Conservation (phyloP, 30 jellyfish, hydroid and myxozoan species). For the Rhopilema esculentum region DNA sequence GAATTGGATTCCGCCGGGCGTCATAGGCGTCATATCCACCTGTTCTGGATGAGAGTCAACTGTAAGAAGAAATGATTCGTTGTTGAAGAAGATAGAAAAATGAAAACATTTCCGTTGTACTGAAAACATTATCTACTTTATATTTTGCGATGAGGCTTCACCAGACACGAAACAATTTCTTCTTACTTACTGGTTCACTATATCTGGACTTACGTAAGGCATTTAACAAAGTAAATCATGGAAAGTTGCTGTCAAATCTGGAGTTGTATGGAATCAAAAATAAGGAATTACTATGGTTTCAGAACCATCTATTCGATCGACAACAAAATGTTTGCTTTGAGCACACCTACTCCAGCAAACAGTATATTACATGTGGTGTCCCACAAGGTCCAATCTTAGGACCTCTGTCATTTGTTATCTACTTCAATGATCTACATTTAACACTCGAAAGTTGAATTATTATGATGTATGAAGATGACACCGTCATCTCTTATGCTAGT, state of each 20-base stretch:
- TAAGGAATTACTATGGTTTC: conserved; percentile 35
- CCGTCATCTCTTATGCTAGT: conserved; percentile 17
- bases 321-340: conserved; percentile 36
- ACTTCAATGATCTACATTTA: conserved; percentile 45
- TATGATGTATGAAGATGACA: conserved; percentile 55
- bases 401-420: conserved; percentile 50
- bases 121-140: no score
- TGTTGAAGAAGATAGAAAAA: no score
- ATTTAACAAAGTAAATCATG: conserved; percentile 7
- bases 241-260: conserved; percentile 15
- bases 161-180: no score
- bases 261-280: conserved; percentile 48
- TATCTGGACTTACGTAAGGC: conserved; percentile 24
- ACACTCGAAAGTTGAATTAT: conserved; percentile 32
- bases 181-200: background rate
- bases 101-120: no score
- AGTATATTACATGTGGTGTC: conserved; percentile 51
- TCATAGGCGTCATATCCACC: conserved; percentile 67
- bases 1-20: conserved; percentile 77
- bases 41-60: conserved; percentile 44
- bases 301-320: conserved; percentile 32
- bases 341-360: conserved; percentile 58
- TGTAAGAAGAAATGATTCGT: background rate
- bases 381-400: conserved; percentile 66
- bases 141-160: no score